phyloP scores from a whole-genome alignment of 2,797 vertebrate species.

The Benthosema pterotum region DNA sequence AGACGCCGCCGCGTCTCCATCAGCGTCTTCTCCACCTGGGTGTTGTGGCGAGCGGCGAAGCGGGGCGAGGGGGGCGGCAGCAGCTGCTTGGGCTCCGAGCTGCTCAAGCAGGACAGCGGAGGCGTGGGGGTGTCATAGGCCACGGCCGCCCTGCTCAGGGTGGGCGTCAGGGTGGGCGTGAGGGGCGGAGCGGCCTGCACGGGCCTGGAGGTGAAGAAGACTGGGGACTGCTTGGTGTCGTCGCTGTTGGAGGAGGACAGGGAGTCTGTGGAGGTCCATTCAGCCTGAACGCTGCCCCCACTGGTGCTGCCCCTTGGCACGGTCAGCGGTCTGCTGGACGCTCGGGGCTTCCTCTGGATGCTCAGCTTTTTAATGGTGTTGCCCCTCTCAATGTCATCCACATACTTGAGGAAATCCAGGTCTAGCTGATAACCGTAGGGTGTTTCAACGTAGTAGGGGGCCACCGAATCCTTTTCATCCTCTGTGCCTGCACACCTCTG shows the following conservation, averaged over 20 bases:
- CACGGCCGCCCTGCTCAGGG: slow-evolving; percentile 40
- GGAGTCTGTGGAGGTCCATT: slow-evolving; percentile 94
- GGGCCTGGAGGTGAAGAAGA: slow-evolving; percentile 67
- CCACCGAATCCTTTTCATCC: slow-evolving; percentile 82
- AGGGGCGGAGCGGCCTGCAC: slow-evolving; percentile 52
- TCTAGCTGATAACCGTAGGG: slow-evolving; percentile 97
- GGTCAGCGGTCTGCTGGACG: slow-evolving; percentile 48
- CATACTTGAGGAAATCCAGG: slow-evolving; percentile 98
- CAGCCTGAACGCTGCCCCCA: slow-evolving; percentile 71
- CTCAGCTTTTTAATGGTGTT: slow-evolving; percentile 96
- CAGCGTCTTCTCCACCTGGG: slow-evolving; percentile 95
- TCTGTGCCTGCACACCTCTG: slow-evolving; percentile 81
- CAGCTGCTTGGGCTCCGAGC: slow-evolving; percentile 81
- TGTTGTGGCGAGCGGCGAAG: slow-evolving; percentile 84
- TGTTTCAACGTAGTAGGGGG: slow-evolving; percentile 94
- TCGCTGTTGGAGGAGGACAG: slow-evolving; percentile 96
- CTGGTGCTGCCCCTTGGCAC: slow-evolving; percentile 65
- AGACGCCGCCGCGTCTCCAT: slow-evolving; percentile 96
- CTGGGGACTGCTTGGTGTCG: slow-evolving; percentile 86
- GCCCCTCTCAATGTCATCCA: slow-evolving; percentile 97
- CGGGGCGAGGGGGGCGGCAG: slow-evolving; percentile 89
- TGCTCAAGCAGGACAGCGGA: slow-evolving; percentile 69
- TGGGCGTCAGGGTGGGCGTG: slow-evolving; percentile 45
- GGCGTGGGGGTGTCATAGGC: slow-evolving; percentile 66
- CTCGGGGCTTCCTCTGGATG: slow-evolving; percentile 88